phyloP scores from a whole-genome alignment of 2,888 invertebrate species.

The Zygothrica quintamaculata region DNA sequence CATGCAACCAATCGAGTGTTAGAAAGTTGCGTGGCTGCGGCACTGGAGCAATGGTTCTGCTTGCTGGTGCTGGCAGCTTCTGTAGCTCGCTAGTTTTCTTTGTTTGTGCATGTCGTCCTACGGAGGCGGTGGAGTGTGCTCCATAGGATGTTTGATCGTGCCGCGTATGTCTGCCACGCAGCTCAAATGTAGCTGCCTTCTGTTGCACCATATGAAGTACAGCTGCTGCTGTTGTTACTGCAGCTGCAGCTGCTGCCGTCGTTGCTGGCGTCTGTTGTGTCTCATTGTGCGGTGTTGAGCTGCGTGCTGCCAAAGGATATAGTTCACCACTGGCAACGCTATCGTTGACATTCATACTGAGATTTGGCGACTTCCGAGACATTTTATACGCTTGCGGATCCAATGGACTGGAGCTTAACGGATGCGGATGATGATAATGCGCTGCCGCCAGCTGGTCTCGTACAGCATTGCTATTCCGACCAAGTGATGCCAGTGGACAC shows the following conservation, averaged over 20 bases:
- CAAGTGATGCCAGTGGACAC: conserved; percentile 87
- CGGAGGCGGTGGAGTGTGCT: conserved; percentile 74
- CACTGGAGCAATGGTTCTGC: conserved; percentile 51
- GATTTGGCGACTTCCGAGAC: conserved; percentile 84
- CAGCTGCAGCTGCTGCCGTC: conserved; percentile 20
- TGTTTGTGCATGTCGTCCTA: conserved; percentile 61
- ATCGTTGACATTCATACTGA: conserved; percentile 81
- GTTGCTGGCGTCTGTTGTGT: conserved; percentile 39
- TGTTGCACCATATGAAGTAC: conserved; percentile 75
- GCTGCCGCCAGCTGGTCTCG: conserved; percentile 77
- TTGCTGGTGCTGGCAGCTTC: conserved; percentile 53
- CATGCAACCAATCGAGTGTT: conserved; percentile 81
- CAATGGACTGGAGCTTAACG: conserved; percentile 84
- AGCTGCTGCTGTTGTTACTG: conserved; percentile 54
- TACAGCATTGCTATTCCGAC: conserved; percentile 84
- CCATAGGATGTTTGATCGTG: conserved; percentile 50
- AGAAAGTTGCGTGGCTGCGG: conserved; percentile 80
- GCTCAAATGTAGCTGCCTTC: conserved; percentile 82
- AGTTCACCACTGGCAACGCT: conserved; percentile 79
- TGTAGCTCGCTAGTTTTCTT: conserved; percentile 62
- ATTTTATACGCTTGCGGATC: conserved; percentile 85
- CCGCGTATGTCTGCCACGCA: conserved; percentile 67
- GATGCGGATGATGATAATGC: conserved; percentile 84
- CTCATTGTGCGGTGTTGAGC: conserved; percentile 53
- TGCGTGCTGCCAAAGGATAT: conserved; percentile 58